Base-by-base conservation (phyloP, 2,797 vertebrate genomes). In the Parambassis ranga region DNA sequence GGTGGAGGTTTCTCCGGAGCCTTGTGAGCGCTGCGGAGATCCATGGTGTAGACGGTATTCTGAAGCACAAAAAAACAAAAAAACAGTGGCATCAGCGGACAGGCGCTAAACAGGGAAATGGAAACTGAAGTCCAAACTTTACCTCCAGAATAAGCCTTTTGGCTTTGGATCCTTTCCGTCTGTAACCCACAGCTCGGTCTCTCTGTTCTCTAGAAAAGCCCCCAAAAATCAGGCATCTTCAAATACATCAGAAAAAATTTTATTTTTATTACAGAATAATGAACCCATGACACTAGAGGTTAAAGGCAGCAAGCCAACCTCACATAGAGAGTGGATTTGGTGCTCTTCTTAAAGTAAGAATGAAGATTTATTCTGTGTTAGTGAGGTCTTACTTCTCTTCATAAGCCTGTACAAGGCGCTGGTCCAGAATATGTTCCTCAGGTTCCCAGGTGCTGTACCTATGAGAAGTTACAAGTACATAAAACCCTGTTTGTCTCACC, bases 381-480 rank as follows among this genome's bases (percentile, higher is more conserved):
- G n/a, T n/a, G n/a, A n/a, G n/a, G 23, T 10, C 69, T 72, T 77
- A 87, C 97, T 96, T 99, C 89, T 99, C 97, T 75, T 99, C 95
- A 22, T 94, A 98, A 60, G 94, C 94, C 87, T 97, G 92, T 71
- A 99, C 94, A 65, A 99, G 90, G 62, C 96, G 95, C 65, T 94
- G 96, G 84, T 98, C 97, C 89, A 99, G 89, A 78, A 99, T 99
- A 85, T 99, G 96, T 44, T 99, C 96, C 66, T 98, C 97, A 0
- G 97, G 97, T 75, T 99, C 98, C 98, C 98, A 99, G 0, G 98
- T 98, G 83, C 96, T 98, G 88, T 99, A 99, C 88, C 98, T 99
- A 87, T 35, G 26, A 60, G 51, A 65, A 1, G 19, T 15, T 3
- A 53, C 15, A 20, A n/a, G 2, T 3, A 20, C 13, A 23, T 30